Percentiles rank a stretch among this genome's conserved stretches.
phyloP scores from a whole-genome alignment of 2,888 invertebrate genomes.

The Auanema sp. region DNA sequence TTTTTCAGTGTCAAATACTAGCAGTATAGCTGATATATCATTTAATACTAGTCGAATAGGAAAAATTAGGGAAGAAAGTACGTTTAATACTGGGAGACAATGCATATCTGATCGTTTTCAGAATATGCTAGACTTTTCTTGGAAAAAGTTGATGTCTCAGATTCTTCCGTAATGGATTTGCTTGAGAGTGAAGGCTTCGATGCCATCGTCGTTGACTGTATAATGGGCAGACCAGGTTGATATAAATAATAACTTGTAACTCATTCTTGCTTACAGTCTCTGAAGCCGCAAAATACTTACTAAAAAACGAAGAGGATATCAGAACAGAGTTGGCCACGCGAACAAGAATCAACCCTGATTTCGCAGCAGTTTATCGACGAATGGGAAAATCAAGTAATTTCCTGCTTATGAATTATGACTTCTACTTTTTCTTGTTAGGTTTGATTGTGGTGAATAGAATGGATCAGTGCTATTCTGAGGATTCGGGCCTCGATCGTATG shows the following conservation, averaged over 20 bases:
- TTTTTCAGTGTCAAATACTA: no score
- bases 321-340: background rate
- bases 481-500: constrained; percentile 1
- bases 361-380: no score
- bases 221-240: constrained; percentile 8
- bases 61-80: background rate
- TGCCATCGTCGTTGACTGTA: constrained; percentile 14
- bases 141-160: background rate
- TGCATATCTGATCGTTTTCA: background rate
- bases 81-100: background rate
- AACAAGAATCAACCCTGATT: background rate
- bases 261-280: background rate
- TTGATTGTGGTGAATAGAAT: no score
- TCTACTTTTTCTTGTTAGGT: background rate
- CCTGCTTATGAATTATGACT: background rate
- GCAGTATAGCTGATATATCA: no score
- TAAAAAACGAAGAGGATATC: constrained; percentile 6
- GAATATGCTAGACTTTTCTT: constrained; percentile 9
- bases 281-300: constrained; percentile 4
- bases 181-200: constrained; percentile 10
- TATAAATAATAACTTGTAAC: background rate
- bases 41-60: no score
- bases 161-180: constrained; percentile 4
- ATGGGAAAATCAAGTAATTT: constrained; percentile 6
- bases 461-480: no score